phyloP scores from a whole-genome alignment of 2,888 invertebrate species.

The Neoscelio sp. region DNA sequence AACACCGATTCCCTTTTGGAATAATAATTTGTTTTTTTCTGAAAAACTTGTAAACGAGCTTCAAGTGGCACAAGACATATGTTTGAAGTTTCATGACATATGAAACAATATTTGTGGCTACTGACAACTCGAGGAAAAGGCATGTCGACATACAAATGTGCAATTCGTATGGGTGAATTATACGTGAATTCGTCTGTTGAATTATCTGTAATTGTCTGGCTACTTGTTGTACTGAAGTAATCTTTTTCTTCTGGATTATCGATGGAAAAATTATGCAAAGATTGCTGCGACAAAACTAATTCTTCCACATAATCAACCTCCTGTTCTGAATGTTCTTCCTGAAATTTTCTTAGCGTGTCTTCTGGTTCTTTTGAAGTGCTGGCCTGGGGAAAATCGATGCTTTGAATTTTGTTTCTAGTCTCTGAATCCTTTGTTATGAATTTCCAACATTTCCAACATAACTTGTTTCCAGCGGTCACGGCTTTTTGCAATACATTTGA shows the following conservation, averaged over 20 bases:
- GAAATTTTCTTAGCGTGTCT: too few relatives aligned
- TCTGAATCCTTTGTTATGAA: too few relatives aligned
- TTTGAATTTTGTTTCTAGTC: too few relatives aligned
- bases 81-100: slow-evolving; percentile 52
- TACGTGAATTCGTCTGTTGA: background rate
- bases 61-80: slow-evolving; percentile 49
- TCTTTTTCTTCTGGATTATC: too few relatives aligned
- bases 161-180: slow-evolving; percentile 1
- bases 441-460: slow-evolving; percentile 12
- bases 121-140: slow-evolving; percentile 56
- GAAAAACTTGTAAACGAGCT: slow-evolving; percentile 61
- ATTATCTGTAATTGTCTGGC: background rate
- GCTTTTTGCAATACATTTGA: background rate
- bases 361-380: too few relatives aligned
- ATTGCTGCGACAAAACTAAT: too few relatives aligned
- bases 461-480: background rate
- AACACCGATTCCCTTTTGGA: slow-evolving; percentile 69
- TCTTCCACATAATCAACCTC: too few relatives aligned
- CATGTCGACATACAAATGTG: slow-evolving; percentile 52
- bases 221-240: too few relatives aligned
- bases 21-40: slow-evolving; percentile 63
- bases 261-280: too few relatives aligned
- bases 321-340: too few relatives aligned
- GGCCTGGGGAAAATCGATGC: too few relatives aligned
- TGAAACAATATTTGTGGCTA: slow-evolving; percentile 67